Conservation (phyloP, 2,888 invertebrate genomes). For the Alentia gelatinosa region DNA sequence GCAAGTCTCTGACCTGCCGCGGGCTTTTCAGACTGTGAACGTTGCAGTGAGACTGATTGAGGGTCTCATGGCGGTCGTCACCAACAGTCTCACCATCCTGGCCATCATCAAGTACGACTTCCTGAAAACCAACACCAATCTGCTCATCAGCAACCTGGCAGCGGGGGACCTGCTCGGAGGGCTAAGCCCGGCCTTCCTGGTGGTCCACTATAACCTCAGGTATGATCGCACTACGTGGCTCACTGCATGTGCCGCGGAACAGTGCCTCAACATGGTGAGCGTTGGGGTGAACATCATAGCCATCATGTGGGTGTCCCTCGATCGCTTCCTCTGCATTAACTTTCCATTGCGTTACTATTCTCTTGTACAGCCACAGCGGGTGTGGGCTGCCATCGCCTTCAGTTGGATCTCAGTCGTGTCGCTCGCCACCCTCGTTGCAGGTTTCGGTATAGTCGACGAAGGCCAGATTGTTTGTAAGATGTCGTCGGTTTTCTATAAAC, state of each 20-base stretch:
- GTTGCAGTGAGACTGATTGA: background rate
- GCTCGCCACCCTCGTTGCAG: background rate
- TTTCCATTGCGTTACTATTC: background rate
- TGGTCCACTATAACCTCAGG: background rate
- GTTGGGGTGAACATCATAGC: background rate
- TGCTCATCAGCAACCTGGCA: background rate
- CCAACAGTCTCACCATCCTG: background rate
- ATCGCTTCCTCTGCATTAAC: constrained; percentile 4
- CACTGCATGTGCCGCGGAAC: background rate
- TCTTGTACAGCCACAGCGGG: background rate
- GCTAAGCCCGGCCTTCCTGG: background rate
- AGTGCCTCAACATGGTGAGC: background rate
- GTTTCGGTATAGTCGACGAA: background rate
- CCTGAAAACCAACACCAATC: background rate
- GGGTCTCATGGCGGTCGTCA: background rate
- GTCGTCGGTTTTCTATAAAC: background rate
- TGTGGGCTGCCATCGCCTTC: background rate
- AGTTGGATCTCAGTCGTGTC: background rate
- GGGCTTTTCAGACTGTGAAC: background rate
- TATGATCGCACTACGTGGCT: background rate
- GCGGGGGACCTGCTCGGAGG: background rate
- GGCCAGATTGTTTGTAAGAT: background rate
- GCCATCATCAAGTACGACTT: background rate
- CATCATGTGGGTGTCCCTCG: background rate
- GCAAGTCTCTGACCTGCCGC: background rate